Evolutionary conservation across 1,140 invertebrate genomes (phyloP), one percentile per base, ranked within the genome.

Genomic region (Heliothis virescens): DNA sequence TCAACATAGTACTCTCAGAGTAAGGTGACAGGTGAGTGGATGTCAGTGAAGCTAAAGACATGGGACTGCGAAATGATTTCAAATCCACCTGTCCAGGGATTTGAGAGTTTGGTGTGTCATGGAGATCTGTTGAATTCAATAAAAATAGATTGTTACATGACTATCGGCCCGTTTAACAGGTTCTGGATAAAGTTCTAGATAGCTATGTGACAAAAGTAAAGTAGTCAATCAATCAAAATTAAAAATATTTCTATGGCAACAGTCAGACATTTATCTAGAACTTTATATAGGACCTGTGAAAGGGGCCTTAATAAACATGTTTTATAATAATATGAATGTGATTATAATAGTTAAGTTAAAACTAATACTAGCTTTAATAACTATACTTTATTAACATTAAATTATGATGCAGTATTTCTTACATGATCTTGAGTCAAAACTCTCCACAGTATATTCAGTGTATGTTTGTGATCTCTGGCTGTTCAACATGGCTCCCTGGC

Each of bases 391-490:
- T n/a, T n/a, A 26, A 26, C 21, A 26, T 26, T 1, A 26, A 26
- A 26, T 41, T 41, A 41, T 41, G 34, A 5, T 41, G 34, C 34
- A 41, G 7, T 41, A 41, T 41, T 41, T 4, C 90, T 89, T 87
- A 95, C 94, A 87, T 67, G 90, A 91, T 86, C 84, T 89, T 41
- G 93, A 93, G 72, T 92, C 88, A 88, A 94, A 95, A 79, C 84
- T 91, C 74, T 94, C 91, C 52, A 94, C 90, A 29, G 89, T 89
- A 72, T 92, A 92, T 52, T 92, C 91, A 16, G 89, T 87, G 75
- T 89, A 91, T 48, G 76, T 85, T 60, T 86, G 82, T 67, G 89
- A 89, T 29, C 81, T 85, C 10, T 86, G 72, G 7, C 72, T 86
- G 10, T 88, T 79, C n/a, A 88, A 67, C 15, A 74, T 1, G 34